Evolutionary conservation across 2,113 vertebrate species (phyloP), one percentile per base, ranked within the genome.

Genomic region (Todiramphus saurophagus): DNA sequence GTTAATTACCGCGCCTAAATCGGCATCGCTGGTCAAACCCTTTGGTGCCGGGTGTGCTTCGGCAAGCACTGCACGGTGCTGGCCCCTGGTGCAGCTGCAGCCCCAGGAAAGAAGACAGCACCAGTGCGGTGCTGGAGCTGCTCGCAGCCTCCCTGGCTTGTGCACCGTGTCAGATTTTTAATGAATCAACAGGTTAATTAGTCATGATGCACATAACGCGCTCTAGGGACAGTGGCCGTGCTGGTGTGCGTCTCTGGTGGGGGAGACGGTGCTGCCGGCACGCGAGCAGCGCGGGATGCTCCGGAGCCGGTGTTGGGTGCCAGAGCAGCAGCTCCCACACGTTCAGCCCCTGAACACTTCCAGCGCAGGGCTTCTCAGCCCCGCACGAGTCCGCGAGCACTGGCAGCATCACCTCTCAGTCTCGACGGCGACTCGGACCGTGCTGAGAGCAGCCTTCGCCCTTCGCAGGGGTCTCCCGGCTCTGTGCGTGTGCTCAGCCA

Each of bases 101-200:
- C 69, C 56, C 33, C 4, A 56, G 35, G 64, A 33, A 35, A 50
- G 56, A 74, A 11, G 21, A 58, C 69, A 41, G 59, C n/a, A 2
- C 51, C 21, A 7, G 15, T 19, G 1, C 3, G 15, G 62, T 59
- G 70, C 73, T 3, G 16, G 94, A 43, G 79, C 80, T 39, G 78
- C 87, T 74, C 9, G 0, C 66, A 58, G 70, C 62, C 9, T 81
- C 53, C 74, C 25, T 19, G 6, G 5, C 31, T 75, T 25, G 51
- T 7, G 7, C 81, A 48, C 74, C 16, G 2, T 17, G 16, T 46
- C 74, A 23, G 77, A n/a, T 87, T 94, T 94, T 93, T 92, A 94
- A 87, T 39, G 92, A 92, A 90, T 92, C 96, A 93, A 95, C 96
- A 96, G 85, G 90, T 97, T 96, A 84, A 96, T 97, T 83, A 76